Conservation (phyloP, 2,113 vertebrate species). For the Oriolus oriolus region DNA sequence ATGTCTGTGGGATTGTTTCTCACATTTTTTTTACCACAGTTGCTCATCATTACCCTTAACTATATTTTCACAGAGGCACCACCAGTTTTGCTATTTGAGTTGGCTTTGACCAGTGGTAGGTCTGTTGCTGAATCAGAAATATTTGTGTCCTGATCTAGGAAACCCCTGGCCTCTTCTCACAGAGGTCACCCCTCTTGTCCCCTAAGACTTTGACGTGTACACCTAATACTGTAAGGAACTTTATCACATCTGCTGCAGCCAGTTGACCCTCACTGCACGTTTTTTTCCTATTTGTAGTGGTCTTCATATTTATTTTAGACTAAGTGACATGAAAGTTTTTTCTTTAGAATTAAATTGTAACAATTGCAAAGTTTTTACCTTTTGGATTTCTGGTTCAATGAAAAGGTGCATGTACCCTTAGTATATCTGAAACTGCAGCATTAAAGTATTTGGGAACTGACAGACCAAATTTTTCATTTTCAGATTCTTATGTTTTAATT, state of each 20-base stretch:
- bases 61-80: neutral
- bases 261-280: neutral
- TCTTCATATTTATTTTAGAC: neutral
- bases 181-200: fast-evolving
- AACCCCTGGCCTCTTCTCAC: neutral
- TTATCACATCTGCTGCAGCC: neutral
- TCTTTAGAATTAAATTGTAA: neutral
- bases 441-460: neutral
- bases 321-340: neutral
- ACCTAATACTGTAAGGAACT: neutral
- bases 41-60: neutral
- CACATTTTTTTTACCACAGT: neutral
- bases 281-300: neutral
- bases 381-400: neutral
- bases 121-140: neutral
- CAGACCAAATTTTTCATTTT: neutral
- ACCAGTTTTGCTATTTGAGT: neutral
- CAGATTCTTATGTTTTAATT: neutral
- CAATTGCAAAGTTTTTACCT: neutral
- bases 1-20: neutral
- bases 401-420: neutral
- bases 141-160: neutral
- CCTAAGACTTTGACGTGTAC: fast-evolving
- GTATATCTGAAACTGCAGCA: neutral
- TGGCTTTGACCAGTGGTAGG: neutral